Evolutionary conservation across 1,140 invertebrate species (phyloP).

Genomic region (Heliconius nattereri): DNA sequence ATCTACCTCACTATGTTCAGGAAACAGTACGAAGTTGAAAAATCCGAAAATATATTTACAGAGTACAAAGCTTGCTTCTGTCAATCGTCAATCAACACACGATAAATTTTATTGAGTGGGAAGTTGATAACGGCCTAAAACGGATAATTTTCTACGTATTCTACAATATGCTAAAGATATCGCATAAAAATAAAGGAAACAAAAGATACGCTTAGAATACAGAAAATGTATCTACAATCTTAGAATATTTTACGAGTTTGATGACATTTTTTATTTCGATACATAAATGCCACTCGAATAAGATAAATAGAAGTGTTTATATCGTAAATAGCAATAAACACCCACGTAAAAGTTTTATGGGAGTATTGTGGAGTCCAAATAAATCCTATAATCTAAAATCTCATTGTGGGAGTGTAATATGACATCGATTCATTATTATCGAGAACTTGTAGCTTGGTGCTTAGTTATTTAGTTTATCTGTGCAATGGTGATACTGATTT

Average conservation of each 20-base stretch:
- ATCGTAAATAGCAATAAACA: constrained; percentile 53
- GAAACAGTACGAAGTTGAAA: no score
- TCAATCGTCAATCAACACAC: no score
- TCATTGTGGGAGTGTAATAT: constrained; percentile 45
- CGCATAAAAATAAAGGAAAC: no score
- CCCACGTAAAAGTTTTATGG: constrained; percentile 55
- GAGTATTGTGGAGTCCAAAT: constrained; percentile 54
- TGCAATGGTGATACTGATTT: neutral
- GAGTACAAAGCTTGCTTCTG: no score
- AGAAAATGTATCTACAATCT: neutral
- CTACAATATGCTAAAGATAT: no score
- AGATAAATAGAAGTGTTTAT: constrained; percentile 40
- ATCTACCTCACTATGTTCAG: no score
- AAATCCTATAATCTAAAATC: constrained; percentile 53
- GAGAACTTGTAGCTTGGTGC: neutral
- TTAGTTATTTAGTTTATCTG: constrained; percentile 9
- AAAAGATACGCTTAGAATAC: no score
- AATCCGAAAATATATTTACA: no score
- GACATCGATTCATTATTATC: constrained; percentile 44
- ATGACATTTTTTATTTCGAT: constrained; percentile 38
- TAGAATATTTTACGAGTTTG: constrained; percentile 25
- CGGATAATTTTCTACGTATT: no score
- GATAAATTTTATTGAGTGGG: no score
- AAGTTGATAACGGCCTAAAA: no score
- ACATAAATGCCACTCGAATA: constrained; percentile 28